Percentiles rank a stretch among this genome's conserved stretches.
Conservation (phyloP, 2,797 vertebrate genomes). For the Coluber constrictor region DNA sequence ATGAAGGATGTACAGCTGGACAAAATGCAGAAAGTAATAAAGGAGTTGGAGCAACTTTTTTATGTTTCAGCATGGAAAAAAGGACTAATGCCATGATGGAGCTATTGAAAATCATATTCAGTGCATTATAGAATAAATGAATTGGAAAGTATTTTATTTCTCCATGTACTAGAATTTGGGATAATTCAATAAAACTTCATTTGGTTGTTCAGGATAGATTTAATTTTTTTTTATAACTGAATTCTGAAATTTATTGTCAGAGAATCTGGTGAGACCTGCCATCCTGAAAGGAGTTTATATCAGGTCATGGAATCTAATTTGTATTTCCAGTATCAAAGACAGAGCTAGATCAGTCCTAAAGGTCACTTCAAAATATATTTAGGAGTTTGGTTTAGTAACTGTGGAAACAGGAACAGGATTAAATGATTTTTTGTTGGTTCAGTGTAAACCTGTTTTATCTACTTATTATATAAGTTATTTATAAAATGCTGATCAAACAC, state of each 20-base stretch:
- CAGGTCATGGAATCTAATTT: not conserved
- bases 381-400: not conserved
- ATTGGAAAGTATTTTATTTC: not conserved
- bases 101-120: not conserved
- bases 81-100: not conserved
- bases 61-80: not conserved
- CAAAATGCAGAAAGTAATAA: not conserved
- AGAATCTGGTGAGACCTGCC: not conserved
- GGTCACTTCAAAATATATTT: not conserved
- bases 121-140: not conserved
- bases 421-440: not conserved
- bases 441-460: not conserved
- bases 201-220: not conserved
- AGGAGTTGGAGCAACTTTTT: not conserved
- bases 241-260: not conserved
- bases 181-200: not conserved
- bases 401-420: not conserved
- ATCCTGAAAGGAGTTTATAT: not conserved
- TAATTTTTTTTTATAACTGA: not conserved
- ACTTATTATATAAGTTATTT: not conserved
- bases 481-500: not conserved
- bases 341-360: not conserved
- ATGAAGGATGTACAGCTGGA: not conserved
- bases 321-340: not conserved
- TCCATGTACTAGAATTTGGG: not conserved